Evolutionary conservation across 1,140 invertebrate genomes (phyloP).

Genomic region (Lepidurus apus): DNA sequence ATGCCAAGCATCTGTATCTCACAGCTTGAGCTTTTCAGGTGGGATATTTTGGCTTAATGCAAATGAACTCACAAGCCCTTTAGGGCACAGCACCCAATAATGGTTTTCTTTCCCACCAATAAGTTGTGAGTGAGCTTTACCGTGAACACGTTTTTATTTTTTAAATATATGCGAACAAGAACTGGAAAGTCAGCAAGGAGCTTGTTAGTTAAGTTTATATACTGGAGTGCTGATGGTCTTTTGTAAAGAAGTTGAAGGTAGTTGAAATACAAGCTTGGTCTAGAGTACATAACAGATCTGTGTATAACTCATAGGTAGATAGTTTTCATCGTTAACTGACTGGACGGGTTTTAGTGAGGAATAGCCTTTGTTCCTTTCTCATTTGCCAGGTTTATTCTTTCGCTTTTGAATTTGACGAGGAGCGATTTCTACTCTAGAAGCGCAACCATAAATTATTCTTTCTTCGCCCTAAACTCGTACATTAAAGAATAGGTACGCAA

Average conservation of each 20-base stretch:
- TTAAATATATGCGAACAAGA: no score
- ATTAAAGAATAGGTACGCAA: background rate
- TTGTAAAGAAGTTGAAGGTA: no score
- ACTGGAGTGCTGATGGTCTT: no score
- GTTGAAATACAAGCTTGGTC: background rate
- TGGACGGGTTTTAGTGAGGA: slow-evolving; percentile 1
- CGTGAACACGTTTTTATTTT: background rate
- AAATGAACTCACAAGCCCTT: background rate
- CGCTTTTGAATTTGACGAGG: background rate
- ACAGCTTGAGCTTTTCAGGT: background rate
- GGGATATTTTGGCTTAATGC: background rate
- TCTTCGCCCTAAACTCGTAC: slow-evolving; percentile 3
- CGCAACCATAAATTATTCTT: background rate
- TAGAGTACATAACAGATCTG: background rate
- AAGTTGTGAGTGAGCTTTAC: background rate
- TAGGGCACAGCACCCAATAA: background rate
- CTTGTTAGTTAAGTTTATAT: no score
- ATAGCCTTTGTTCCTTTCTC: background rate
- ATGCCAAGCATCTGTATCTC: background rate
- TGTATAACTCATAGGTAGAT: background rate
- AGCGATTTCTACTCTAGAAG: background rate
- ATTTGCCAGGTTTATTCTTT: background rate
- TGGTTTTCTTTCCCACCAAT: background rate
- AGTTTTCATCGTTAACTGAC: background rate
- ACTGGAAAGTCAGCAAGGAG: no score